Percentiles rank a stretch among this genome's conserved stretches.
phyloP scores from a whole-genome alignment of 2,888 invertebrate species.

The Pristionchus arcanus region DNA sequence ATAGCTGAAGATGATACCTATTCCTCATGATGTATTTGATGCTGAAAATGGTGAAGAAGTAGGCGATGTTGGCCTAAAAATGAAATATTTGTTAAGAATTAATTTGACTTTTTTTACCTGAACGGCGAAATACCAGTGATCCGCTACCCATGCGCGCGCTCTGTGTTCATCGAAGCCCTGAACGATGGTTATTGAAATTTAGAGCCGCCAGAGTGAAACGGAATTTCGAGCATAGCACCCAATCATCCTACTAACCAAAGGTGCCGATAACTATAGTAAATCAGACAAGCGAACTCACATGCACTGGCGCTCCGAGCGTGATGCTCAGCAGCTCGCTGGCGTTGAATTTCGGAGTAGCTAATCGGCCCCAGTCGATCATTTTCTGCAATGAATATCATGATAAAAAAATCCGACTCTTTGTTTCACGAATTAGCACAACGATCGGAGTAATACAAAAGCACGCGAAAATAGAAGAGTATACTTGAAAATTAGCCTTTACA shows the following conservation, averaged over 20 bases:
- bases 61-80: conserved; percentile 65
- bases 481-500: too few species aligned
- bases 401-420: too few species aligned
- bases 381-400: neutral
- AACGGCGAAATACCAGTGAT: conserved; percentile 38
- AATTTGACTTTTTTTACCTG: too few species aligned
- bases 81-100: too few species aligned
- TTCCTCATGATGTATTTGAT: conserved; percentile 74
- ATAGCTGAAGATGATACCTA: too few species aligned
- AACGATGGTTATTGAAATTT: too few species aligned
- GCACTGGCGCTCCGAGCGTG: neutral
- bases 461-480: too few species aligned
- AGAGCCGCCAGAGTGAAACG: too few species aligned
- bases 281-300: neutral
- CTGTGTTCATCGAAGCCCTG: conserved; percentile 14
- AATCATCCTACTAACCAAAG: too few species aligned
- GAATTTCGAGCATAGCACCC: too few species aligned
- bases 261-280: neutral
- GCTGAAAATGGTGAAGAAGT: conserved; percentile 75
- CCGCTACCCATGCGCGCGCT: conserved; percentile 7
- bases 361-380: neutral
- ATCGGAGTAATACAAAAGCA: too few species aligned
- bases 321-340: neutral
- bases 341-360: neutral
- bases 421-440: too few species aligned